Base-by-base conservation (phyloP, 2,888 invertebrate genomes). In the Eupithecia inturbata region DNA sequence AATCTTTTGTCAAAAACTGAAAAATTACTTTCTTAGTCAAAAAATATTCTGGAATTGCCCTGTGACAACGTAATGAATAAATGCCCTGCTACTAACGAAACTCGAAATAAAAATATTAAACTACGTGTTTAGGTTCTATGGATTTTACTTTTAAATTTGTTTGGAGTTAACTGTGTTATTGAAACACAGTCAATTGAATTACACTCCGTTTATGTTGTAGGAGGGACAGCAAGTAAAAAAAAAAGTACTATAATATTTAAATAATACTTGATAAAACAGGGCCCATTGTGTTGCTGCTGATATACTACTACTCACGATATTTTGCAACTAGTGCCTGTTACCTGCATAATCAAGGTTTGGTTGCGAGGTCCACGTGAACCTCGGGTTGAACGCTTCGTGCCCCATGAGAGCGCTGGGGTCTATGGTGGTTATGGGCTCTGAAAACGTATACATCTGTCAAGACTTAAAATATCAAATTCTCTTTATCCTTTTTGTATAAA, bases 321-420 rank as follows among this genome's bases (percentile, higher is more conserved):
- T 62, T 57, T 57, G 22, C 12, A 26, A 22, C 3, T 10, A 1
- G 22, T 22, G 49, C 22, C 3, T 53, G 10, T 57, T 95, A 98
- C 98, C 97, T 85, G 96, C 96, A 87, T 96, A 99, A 92, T 99
- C 99, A 78, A 99, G 95, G 93, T 98, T 97, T 0, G 99, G 99
- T 91, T 99, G 99, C 9, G 97, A 97, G 95, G 98, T 97, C 92
- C 98, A 98, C 0, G 99, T 97, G 75, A 97, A 95, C 87, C 98
- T 97, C 78, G 97, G 97, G 60, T 98, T 98, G 98, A 99, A 99
- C 0, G 98, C 97, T 79, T 74, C 74, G 26, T 74, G 62, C 0
- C 22, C 1, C 74, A 71, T 74, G 19, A 67, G 6, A 31, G 28
- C 68, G n/a, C 68, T 62, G 7, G 67, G 71, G 12, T 69, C 62